phyloP scores from a whole-genome alignment of 1,140 invertebrate species.

The Eubasilissa regina region DNA sequence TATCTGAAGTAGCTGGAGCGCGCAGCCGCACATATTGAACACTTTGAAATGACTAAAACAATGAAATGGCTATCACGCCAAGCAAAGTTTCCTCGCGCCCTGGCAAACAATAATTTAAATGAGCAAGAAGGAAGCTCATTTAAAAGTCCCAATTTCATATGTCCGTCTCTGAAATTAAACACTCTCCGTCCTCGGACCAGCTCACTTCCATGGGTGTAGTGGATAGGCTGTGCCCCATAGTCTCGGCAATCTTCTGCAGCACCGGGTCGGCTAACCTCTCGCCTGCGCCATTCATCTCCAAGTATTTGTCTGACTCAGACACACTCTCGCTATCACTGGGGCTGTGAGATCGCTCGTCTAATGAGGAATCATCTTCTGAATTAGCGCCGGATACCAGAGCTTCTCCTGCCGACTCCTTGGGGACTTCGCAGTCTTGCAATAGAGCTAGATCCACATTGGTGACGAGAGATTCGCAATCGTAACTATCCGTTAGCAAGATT shows the following conservation, averaged over 20 bases:
- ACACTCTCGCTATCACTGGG: constrained; percentile 56
- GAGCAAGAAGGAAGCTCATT: constrained; percentile 47
- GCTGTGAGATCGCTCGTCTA: constrained; percentile 60
- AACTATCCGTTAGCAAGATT: constrained; percentile 12
- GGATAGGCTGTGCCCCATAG: constrained; percentile 60
- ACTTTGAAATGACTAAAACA: not conserved
- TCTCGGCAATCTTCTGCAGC: constrained; percentile 56
- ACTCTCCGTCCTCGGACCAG: constrained; percentile 68
- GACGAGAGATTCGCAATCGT: constrained; percentile 41
- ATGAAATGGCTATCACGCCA: constrained; percentile 14
- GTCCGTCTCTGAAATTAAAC: constrained; percentile 54
- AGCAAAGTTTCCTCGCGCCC: not conserved
- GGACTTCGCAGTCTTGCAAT: constrained; percentile 68
- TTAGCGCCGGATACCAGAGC: constrained; percentile 74
- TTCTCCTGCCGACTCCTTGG: constrained; percentile 79
- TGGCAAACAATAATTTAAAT: constrained; percentile 47
- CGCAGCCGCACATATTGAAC: constrained; percentile 10
- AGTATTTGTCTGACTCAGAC: constrained; percentile 55
- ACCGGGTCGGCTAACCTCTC: constrained; percentile 54
- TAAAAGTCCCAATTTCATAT: constrained; percentile 61
- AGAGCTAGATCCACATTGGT: constrained; percentile 53
- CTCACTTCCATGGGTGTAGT: constrained; percentile 69
- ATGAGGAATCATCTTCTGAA: constrained; percentile 73
- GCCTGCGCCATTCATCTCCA: constrained; percentile 48
- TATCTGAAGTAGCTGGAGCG: constrained; percentile 22